Evolutionary conservation across 2,797 vertebrate species (phyloP).

Genomic region (Platalea minor): DNA sequence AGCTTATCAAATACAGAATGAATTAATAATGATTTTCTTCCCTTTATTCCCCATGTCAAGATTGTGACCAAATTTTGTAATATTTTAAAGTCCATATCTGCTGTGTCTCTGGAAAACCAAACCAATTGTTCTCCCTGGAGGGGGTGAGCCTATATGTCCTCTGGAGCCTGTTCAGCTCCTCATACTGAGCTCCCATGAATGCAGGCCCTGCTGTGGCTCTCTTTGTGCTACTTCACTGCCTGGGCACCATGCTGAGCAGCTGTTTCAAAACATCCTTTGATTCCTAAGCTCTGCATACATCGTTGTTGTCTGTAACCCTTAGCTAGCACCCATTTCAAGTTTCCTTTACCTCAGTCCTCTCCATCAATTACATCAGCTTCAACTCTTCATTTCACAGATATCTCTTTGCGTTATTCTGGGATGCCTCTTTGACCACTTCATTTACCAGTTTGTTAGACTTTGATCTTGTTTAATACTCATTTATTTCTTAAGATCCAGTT

Average conservation of each 20-base stretch:
- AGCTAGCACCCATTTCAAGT: neutral
- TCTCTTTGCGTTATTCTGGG: neutral
- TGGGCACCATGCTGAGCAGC: neutral
- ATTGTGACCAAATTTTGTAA: neutral
- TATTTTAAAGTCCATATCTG: neutral
- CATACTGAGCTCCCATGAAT: neutral
- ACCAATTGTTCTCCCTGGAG: neutral
- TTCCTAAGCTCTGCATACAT: neutral
- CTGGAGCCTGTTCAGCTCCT: neutral
- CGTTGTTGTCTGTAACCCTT: neutral
- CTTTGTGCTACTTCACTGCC: neutral
- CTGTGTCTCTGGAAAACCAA: neutral
- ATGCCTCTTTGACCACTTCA: neutral
- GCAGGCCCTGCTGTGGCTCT: neutral
- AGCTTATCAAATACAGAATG: neutral
- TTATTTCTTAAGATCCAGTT: neutral
- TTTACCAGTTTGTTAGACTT: neutral
- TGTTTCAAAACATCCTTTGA: neutral
- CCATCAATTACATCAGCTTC: neutral
- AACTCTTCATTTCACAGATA: neutral
- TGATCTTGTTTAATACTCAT: neutral
- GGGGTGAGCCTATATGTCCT: accelerated
- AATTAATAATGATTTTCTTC: neutral
- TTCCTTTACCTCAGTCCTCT: neutral
- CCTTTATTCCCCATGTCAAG: neutral